A percentile compares a stretch with the other conserved stretches of the same genome.
Evolutionary conservation across 1,140 invertebrate genomes (phyloP).

Genomic region (Drosophila ironensis): DNA sequence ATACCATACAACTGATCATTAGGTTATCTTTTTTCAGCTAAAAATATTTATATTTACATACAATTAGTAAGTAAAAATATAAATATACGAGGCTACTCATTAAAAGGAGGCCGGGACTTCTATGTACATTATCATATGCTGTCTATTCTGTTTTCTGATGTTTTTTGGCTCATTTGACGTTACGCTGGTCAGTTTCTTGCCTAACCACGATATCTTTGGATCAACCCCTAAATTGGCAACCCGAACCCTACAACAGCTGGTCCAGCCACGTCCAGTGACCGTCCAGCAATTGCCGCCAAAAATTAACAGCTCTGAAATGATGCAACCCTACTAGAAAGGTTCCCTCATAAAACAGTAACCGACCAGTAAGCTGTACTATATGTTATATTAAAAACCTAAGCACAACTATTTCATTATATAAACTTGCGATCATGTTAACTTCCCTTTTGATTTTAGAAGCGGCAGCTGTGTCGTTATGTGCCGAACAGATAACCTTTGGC

Average conservation of each 20-base stretch:
- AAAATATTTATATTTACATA: no score
- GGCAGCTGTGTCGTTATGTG: conserved; percentile 68
- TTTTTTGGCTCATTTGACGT: conserved; percentile 1
- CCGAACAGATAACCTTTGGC: conserved; percentile 76
- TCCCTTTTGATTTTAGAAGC: conserved; percentile 5
- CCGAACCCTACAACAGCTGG: conserved; percentile 45
- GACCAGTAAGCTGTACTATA: no score
- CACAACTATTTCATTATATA: no score
- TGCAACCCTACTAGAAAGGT: conserved; percentile 8
- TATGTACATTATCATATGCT: background rate
- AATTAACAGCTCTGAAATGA: conserved; percentile 43
- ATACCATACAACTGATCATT: no score
- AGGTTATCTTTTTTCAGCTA: no score
- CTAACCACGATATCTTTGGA: conserved; percentile 53
- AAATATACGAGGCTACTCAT: no score
- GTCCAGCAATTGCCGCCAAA: conserved; percentile 65
- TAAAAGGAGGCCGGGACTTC: background rate
- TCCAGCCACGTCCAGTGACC: conserved; percentile 44
- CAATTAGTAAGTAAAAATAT: no score
- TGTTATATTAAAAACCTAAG: no score
- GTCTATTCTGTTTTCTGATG: background rate
- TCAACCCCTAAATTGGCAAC: conserved; percentile 60
- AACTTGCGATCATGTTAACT: background rate
- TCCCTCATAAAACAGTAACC: no score
- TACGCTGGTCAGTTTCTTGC: conserved; percentile 43